These are phyloP conservation scores for Charadrius vociferus DNA, from an alignment of 2,113 vertebrate species.

Conservation along the genomic window DNA sequence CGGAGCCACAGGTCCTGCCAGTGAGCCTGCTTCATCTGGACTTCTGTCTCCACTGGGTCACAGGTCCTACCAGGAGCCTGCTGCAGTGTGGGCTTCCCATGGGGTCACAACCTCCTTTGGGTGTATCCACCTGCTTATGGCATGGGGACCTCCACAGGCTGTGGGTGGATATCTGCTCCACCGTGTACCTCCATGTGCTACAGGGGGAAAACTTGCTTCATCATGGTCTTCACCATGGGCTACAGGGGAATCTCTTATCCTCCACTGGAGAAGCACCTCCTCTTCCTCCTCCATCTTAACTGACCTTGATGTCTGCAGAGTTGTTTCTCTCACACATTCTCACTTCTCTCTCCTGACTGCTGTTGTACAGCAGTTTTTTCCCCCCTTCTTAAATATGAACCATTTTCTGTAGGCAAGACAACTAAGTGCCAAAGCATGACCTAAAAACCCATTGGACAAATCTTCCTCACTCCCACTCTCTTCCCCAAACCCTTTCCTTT, in stretches of 20 bases:
- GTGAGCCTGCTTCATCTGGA: background rate
- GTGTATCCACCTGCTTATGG: background rate
- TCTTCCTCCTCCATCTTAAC: background rate
- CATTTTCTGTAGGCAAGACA: background rate
- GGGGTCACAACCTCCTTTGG: too few species aligned
- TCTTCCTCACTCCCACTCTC: background rate
- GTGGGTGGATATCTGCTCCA: background rate
- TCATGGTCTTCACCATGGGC: too few species aligned
- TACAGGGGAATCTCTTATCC: background rate
- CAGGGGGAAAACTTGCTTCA: too few species aligned
- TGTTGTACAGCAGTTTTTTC: fast-evolving
- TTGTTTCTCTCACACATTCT: background rate
- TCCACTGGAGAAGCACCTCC: background rate
- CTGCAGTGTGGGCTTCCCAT: fast-evolving
- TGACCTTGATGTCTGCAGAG: background rate
- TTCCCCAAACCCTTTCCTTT: background rate
- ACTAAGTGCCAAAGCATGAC: background rate
- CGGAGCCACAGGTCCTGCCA: background rate
- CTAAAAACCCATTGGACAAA: background rate
- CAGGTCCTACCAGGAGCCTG: background rate
- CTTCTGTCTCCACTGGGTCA: background rate
- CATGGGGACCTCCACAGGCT: background rate
- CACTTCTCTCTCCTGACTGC: background rate
- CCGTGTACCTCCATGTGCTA: too few species aligned
- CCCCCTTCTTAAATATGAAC: background rate